These are phyloP conservation scores for Bursaphelenchus mucronatus DNA, from an alignment of 1,140 invertebrate species.

Conservation along the genomic window DNA sequence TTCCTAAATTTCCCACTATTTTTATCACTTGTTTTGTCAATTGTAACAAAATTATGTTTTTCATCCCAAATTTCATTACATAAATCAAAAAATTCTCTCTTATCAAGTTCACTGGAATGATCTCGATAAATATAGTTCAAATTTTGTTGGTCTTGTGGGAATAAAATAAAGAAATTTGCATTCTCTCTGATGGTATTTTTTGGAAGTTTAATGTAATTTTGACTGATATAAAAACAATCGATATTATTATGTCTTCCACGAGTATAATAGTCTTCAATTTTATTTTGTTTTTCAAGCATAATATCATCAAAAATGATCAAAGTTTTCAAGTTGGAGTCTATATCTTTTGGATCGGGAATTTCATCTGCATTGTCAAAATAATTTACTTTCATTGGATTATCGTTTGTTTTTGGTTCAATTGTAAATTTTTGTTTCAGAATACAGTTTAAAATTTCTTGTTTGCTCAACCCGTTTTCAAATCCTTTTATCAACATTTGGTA, in stretches of 20 bases:
- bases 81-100: conserved; percentile 28
- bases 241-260: conserved; percentile 40
- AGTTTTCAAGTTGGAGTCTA: conserved; percentile 35
- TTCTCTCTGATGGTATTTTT: conserved; percentile 42
- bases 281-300: conserved; percentile 45
- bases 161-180: conserved; percentile 42
- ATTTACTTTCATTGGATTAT: conserved; percentile 23
- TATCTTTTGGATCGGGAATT: conserved; percentile 34
- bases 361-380: conserved; percentile 25
- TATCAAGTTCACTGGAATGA: conserved; percentile 30
- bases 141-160: conserved; percentile 36
- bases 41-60: conserved; percentile 33
- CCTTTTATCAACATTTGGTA: conserved; percentile 41
- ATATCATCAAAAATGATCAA: too few species aligned
- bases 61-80: conserved; percentile 24
- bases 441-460: conserved; percentile 39
- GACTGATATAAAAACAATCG: conserved; percentile 40
- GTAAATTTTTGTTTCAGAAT: conserved; percentile 39
- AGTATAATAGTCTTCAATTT: conserved; percentile 42
- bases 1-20: too few species aligned
- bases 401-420: conserved; percentile 27
- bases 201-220: conserved; percentile 35
- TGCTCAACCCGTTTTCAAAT: conserved; percentile 32
- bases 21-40: conserved; percentile 40
- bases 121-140: conserved; percentile 35